Conservation (phyloP, 1,140 invertebrate genomes). For the Drosophila pseudoananassae region DNA sequence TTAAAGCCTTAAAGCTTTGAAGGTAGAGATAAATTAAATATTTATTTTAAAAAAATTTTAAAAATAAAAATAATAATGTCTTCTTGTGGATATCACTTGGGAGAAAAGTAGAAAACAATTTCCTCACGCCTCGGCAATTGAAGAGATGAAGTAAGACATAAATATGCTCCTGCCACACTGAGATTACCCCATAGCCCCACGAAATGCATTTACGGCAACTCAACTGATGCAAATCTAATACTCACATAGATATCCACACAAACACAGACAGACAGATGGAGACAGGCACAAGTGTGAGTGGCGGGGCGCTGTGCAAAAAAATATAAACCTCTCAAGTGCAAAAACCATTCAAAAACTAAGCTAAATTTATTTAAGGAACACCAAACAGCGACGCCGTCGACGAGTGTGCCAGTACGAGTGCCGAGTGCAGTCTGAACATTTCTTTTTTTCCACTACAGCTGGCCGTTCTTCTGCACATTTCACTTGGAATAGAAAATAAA, state of each 20-base stretch:
- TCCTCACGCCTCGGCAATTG: conserved; percentile 72
- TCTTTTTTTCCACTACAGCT: conserved; percentile 38
- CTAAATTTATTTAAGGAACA: conserved; percentile 81
- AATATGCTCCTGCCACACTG: conserved; percentile 70
- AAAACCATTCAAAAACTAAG: conserved; percentile 82
- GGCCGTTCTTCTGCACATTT: conserved; percentile 63
- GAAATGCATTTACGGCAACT: conserved; percentile 82
- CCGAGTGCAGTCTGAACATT: conserved; percentile 31
- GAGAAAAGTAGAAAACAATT: conserved; percentile 26
- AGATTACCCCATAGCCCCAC: conserved; percentile 74
- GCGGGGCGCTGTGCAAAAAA: conserved; percentile 54
- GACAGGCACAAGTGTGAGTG: conserved; percentile 43
- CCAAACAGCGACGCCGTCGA: conserved; percentile 20
- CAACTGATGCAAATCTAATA: conserved; percentile 82
- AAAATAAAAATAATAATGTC: too few relatives aligned
- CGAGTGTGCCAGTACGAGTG: conserved; percentile 12
- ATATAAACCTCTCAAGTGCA: conserved; percentile 82
- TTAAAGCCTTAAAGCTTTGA: conserved; percentile 13
- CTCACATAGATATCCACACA: conserved; percentile 20
- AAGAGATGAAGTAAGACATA: conserved; percentile 48
- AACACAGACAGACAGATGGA: conserved; percentile 6
- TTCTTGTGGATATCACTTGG: not conserved
- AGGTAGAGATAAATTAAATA: too few relatives aligned
- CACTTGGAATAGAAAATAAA: conserved; percentile 74
- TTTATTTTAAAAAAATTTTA: too few relatives aligned